Conservation (phyloP, 2,797 vertebrate species). For the Macropodus opercularis region DNA sequence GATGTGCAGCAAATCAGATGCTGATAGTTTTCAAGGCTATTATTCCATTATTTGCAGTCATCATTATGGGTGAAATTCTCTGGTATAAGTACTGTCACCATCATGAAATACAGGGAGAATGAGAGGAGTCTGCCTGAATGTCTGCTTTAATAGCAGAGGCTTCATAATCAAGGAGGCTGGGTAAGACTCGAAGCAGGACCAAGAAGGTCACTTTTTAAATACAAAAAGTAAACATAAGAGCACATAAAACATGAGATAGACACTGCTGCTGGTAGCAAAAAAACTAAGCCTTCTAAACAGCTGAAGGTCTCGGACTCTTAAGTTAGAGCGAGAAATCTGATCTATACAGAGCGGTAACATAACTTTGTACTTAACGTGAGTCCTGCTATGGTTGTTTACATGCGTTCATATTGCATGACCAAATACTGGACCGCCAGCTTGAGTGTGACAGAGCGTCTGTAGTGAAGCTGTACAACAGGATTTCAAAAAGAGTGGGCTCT, state of each 20-base stretch:
- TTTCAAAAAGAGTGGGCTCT: conserved; percentile 54
- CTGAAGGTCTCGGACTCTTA: conserved; percentile 35
- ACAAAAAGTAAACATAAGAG: conserved; percentile 52
- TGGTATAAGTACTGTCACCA: conserved; percentile 53
- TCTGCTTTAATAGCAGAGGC: conserved; percentile 40
- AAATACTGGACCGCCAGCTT: conserved; percentile 44
- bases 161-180: conserved; percentile 47
- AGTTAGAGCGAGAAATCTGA: conserved; percentile 34
- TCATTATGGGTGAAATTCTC: conserved; percentile 48
- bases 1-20: conserved; percentile 44
- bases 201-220: conserved; percentile 48
- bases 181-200: conserved; percentile 58
- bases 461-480: conserved; percentile 58
- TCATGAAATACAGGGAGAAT: conserved; percentile 47
- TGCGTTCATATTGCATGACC: conserved; percentile 58
- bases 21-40: conserved; percentile 23
- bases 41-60: conserved; percentile 43
- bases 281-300: conserved; percentile 27
- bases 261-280: conserved; percentile 18
- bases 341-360: conserved; percentile 31
- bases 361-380: conserved; percentile 27
- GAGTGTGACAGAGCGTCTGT: conserved; percentile 64
- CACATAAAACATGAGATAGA: conserved; percentile 38
- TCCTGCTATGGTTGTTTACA: conserved; percentile 58
- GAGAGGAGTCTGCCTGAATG: conserved; percentile 62